Conservation (phyloP, 2,113 vertebrate species). For the Anoura caudifer region DNA sequence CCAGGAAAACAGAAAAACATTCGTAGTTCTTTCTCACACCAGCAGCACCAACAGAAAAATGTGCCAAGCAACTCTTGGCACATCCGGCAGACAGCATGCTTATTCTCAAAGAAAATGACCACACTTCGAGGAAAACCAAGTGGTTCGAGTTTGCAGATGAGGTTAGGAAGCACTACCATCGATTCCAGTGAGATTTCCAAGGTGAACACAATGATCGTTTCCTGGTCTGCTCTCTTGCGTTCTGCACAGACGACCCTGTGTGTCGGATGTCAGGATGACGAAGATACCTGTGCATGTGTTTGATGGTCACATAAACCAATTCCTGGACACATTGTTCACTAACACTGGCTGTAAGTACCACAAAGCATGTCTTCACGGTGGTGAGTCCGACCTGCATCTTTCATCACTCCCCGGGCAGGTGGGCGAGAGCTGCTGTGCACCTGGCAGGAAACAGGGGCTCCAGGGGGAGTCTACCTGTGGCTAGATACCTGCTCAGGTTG, state of each 20-base stretch:
- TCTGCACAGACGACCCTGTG: background rate
- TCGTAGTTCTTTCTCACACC: background rate
- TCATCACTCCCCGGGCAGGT: fast-evolving
- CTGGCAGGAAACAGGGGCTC: fast-evolving
- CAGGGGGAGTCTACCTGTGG: fast-evolving
- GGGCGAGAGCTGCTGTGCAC: background rate
- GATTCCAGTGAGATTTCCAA: background rate
- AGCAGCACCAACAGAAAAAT: background rate
- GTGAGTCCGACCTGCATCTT: fast-evolving
- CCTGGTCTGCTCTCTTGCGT: background rate
- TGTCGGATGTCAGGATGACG: no score
- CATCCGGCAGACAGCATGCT: no score
- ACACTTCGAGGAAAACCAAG: background rate
- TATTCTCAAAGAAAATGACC: background rate
- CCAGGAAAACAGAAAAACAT: background rate
- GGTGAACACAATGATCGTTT: background rate
- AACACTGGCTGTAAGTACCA: background rate
- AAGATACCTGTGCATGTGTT: fast-evolving
- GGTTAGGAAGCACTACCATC: background rate
- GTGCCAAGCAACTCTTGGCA: background rate
- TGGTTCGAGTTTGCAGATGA: background rate
- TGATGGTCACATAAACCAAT: background rate
- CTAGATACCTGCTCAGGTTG: background rate
- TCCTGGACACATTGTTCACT: no score
- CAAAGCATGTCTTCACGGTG: fast-evolving